Conservation (phyloP, 2,888 invertebrate genomes). For the Dyspetes luteomarginatus region DNA sequence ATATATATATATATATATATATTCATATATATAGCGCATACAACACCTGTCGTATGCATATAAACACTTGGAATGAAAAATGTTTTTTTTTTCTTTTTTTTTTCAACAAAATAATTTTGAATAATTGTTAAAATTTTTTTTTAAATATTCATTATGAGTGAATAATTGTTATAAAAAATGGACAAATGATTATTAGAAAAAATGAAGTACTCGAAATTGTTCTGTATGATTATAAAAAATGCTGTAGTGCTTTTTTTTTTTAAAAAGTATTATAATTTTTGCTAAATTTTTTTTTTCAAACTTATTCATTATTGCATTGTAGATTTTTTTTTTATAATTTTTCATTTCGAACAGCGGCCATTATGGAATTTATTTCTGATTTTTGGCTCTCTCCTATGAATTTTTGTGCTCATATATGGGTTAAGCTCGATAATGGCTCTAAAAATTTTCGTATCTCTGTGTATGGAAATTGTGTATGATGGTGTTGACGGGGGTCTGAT, state of each 20-base stretch:
- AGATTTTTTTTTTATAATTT: too few species aligned
- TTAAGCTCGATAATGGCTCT: background rate
- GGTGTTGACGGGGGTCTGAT: background rate
- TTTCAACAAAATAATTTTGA: background rate
- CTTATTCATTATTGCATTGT: too few species aligned
- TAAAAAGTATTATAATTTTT: too few species aligned
- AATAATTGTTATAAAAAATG: background rate
- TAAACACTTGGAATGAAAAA: background rate
- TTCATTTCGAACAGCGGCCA: too few species aligned
- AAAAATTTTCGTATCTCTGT: background rate
- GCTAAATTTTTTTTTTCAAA: too few species aligned
- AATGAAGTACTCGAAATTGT: background rate
- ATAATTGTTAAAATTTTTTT: background rate
- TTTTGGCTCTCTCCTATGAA: background rate
- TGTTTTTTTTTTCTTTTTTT: background rate
- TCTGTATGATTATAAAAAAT: too few species aligned
- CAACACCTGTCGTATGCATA: background rate
- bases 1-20: background rate
- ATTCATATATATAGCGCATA: background rate
- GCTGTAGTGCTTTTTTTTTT: too few species aligned
- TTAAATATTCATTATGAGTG: background rate
- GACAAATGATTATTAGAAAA: background rate
- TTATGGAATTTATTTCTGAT: too few species aligned
- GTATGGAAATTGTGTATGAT: background rate
- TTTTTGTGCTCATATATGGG: background rate